phyloP scores from a whole-genome alignment of 2,797 vertebrate genomes.

The Tragopan temminckii region DNA sequence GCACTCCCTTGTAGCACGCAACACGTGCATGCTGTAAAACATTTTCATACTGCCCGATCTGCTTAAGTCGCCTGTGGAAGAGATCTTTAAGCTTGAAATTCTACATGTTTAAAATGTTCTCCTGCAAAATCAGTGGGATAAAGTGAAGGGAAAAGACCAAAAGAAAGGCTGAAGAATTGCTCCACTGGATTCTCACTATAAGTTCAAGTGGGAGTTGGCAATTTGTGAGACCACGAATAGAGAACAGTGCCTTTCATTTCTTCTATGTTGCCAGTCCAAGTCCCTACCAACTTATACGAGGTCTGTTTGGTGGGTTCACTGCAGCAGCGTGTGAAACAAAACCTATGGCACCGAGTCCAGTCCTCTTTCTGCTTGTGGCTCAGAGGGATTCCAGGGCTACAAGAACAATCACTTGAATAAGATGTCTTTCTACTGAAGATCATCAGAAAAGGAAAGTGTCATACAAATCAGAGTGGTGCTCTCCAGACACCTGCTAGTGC shows the following conservation, averaged over 20 bases:
- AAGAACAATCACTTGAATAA: background rate
- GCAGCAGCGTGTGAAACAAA: background rate
- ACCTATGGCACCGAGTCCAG: background rate
- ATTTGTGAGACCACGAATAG: constrained; percentile 8
- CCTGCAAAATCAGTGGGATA: rapidly evolving
- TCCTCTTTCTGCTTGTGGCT: background rate
- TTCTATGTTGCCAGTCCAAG: background rate
- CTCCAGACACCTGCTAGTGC: background rate
- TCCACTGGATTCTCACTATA: too few relatives aligned
- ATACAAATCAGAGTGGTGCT: background rate
- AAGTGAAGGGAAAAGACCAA: background rate
- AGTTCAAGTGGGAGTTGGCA: background rate
- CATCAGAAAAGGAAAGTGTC: background rate
- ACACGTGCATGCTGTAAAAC: background rate
- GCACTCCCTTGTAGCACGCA: background rate
- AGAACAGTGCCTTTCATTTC: constrained; percentile 42
- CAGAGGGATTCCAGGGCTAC: background rate
- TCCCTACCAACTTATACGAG: background rate
- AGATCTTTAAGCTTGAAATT: background rate
- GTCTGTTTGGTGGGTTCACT: background rate
- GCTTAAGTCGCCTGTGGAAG: background rate
- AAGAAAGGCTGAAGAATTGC: background rate
- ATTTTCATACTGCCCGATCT: background rate
- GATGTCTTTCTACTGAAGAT: background rate
- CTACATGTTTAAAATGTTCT: background rate